Base-by-base conservation (phyloP, 37 sponge, comb jelly and placozoan species). In the Beroe forskalii region DNA sequence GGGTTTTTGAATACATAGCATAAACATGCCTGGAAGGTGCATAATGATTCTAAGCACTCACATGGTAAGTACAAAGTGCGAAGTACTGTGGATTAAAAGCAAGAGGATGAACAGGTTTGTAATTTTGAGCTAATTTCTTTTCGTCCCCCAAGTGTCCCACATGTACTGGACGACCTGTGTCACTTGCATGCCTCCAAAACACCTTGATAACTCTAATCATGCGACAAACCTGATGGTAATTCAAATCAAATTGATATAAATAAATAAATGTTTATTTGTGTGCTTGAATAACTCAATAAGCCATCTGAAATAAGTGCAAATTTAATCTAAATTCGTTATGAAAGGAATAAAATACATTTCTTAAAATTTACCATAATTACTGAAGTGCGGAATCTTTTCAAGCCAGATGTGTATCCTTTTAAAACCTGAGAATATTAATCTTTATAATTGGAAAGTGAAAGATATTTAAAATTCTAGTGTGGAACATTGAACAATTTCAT, bases 161-260 rank as follows among this genome's bases (percentile, higher is more conserved):
- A 20, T 44, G 55, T 17, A 80, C 86, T 6, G 86, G 86, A 12
- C 86, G 86, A 6, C 86, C 86, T 44, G 86, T 80, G 86, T 80
- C 86, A 6, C 86, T 35, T 8, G 86, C 86, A 80, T 80, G 86
- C 42, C 35, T 32, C 55, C 55, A 37, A 37, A 80, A 80, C 31
- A 80, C 55, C 8, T 44, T 41, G 20, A 80, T 44, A 24, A 42
- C 86, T 25, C 55, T 41, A 41, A 80, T 80, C 86, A 80, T 80
- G 1, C 30, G 44, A n/a, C 44, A 44, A 23, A 80, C 55, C 86
- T 80, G 43, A 64, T 17, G 55, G 12, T 48, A 17, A 48, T 48
- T n/a, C n/a, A n/a, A n/a, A n/a, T n/a, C n/a, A n/a, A n/a, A n/a
- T n/a, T n/a, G n/a, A n/a, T n/a, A n/a, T n/a, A n/a, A n/a, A n/a